Base-by-base conservation (phyloP, 2,113 vertebrate species). In the Gymnarchus niloticus region DNA sequence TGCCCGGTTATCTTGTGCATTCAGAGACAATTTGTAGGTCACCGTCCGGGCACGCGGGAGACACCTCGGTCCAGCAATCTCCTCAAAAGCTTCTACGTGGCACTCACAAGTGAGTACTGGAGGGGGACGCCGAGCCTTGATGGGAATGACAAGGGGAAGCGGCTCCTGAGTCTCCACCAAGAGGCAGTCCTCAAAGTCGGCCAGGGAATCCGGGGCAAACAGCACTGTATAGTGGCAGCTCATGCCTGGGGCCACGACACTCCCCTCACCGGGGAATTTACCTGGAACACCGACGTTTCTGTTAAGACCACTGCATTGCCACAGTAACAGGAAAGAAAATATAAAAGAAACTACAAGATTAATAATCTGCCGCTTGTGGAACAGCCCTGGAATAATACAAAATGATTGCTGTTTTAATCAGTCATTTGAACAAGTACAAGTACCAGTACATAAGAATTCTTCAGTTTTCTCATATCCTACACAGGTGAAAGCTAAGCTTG, bases 221-320 rank as follows among this genome's bases (percentile, higher is more conserved):
- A 92, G 96, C 51, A 99, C 87, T 0, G 76, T 91, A 86, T 97
- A 97, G 85, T 96, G 96, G 87, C 97, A 99, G 61, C 93, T 93
- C 97, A 99, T 96, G 4, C 98, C 98, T 0, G 98, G 97, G 84
- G 98, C 97, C 23, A 99, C 92, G 81, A 96, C 90, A 1, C 97
- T 96, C 0, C 95, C 95, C 23, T 96, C 92, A 73, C 97, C 95
- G 5, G 98, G 98, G 83, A 98, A 99, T 91, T 94, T 96, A 78
- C 97, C 98, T 99, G 84, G 7, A 33, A 61, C 78, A 77, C 86
- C 69, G 86, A 54, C 19, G 6, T 33, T 81, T 0, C 14, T 78
- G 6, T 73, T 73, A 73, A 25, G 3, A 78, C 46, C 28, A 23
- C 19, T 28, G 61, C 28, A 21, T 69, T 10, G 0, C 61, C 61